These are phyloP conservation scores for Pseudomyrmex flavicornis DNA, from an alignment of 1,140 invertebrate species.

Conservation along the genomic window DNA sequence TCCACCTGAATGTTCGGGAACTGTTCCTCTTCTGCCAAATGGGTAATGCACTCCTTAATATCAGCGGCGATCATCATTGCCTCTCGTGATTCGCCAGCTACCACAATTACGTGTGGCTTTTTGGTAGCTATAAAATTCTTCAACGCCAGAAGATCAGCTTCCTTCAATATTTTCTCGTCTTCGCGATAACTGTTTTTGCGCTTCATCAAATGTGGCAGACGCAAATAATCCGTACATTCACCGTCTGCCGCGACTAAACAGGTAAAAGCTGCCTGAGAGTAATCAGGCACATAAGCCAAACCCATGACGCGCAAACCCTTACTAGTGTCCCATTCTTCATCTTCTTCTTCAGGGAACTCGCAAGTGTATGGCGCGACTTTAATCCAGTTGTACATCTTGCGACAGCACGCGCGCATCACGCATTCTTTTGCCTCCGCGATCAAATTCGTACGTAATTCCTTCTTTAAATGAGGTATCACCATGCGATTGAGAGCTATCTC, in stretches of 20 bases:
- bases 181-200: constrained; percentile 91
- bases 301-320: constrained; percentile 95
- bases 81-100: constrained; percentile 96
- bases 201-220: constrained; percentile 94
- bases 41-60: constrained; percentile 91
- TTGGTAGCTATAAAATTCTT: constrained; percentile 95
- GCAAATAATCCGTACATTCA: constrained; percentile 94
- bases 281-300: constrained; percentile 94
- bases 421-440: constrained; percentile 95
- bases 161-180: constrained; percentile 90
- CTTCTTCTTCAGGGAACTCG: constrained; percentile 93
- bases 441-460: constrained; percentile 93
- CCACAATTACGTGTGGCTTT: constrained; percentile 96
- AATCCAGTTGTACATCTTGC: constrained; percentile 96
- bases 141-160: constrained; percentile 93
- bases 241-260: constrained; percentile 95
- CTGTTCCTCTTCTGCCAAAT: constrained; percentile 93
- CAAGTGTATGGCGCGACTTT: constrained; percentile 94
- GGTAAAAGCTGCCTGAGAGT: constrained; percentile 94
- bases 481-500: constrained; percentile 95
- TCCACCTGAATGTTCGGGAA: constrained; percentile 95
- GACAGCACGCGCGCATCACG: constrained; percentile 93
- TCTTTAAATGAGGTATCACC: constrained; percentile 94
- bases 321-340: constrained; percentile 95
- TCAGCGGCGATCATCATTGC: constrained; percentile 95